Percentiles rank a stretch among this genome's conserved stretches.
These are phyloP conservation scores for Sceloporus undulatus DNA, from an alignment of 2,113 vertebrate species.

Conservation along the genomic window DNA sequence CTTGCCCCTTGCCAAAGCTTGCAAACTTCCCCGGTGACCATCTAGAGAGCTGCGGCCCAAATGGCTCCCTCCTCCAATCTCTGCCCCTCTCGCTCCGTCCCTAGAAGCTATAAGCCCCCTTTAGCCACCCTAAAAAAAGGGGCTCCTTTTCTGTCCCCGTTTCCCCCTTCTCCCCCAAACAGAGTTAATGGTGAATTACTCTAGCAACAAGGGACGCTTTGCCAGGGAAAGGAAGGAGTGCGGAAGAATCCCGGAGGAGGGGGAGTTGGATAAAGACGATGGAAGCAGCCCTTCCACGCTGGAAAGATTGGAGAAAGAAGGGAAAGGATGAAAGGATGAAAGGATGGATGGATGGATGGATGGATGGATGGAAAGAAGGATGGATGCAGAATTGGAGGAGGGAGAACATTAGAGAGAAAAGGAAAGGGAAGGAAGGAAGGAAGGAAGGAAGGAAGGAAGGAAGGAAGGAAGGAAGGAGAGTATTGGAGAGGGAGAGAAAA, in stretches of 20 bases:
- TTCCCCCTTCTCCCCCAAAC: too few relatives aligned
- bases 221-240: slow-evolving; percentile 61
- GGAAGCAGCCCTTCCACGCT: neutral
- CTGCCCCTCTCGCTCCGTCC: too few relatives aligned
- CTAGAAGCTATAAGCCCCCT: neutral
- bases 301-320: neutral
- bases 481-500: too few relatives aligned
- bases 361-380: slow-evolving; percentile 64
- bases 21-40: too few relatives aligned
- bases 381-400: slow-evolving; percentile 51
- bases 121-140: too few relatives aligned
- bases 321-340: slow-evolving; percentile 20
- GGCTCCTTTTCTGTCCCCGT: accelerated
- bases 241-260: neutral
- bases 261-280: too few relatives aligned
- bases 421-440: neutral
- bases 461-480: too few relatives aligned
- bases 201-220: neutral
- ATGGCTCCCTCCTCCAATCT: too few relatives aligned
- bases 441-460: neutral
- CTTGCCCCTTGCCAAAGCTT: too few relatives aligned
- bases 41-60: too few relatives aligned
- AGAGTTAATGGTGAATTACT: neutral
- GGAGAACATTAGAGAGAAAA: slow-evolving; percentile 12
- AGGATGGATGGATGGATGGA: slow-evolving; percentile 42